Conservation (phyloP, 2,888 invertebrate genomes). For the Chaetogeoica ovagalla region DNA sequence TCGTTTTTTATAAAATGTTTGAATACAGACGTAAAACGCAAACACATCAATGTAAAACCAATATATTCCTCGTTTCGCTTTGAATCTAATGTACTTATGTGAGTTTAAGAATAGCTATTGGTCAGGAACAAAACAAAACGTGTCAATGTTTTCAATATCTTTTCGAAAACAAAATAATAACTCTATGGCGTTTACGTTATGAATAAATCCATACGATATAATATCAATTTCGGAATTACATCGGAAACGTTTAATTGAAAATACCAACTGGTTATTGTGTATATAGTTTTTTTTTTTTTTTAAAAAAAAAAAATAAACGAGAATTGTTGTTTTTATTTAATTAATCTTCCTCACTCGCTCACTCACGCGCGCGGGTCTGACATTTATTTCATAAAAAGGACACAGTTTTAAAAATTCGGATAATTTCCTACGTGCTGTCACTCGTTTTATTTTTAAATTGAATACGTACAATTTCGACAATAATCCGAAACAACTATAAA, state of each 20-base stretch:
- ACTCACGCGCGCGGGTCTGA: not conserved
- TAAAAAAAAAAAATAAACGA: too few species aligned
- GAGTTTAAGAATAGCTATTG: not conserved
- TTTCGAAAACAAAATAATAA: not conserved
- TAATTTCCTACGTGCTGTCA: not conserved
- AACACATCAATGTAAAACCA: too few species aligned
- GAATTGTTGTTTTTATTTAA: not conserved
- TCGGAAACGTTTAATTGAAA: conserved; percentile 3
- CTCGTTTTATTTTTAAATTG: not conserved
- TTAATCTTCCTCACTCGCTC: not conserved
- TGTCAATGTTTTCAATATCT: not conserved
- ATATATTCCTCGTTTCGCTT: too few species aligned
- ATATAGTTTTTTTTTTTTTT: too few species aligned
- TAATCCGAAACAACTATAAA: too few species aligned
- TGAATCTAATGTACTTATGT: not conserved
- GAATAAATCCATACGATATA: too few species aligned
- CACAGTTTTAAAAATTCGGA: not conserved
- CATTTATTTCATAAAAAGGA: not conserved
- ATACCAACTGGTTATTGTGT: not conserved
- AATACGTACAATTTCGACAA: too few species aligned
- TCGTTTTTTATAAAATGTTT: too few species aligned
- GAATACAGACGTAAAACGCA: too few species aligned
- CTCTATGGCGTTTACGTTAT: not conserved
- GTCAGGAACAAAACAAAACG: not conserved
- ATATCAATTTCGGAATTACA: not conserved